Evolutionary conservation across 2,797 vertebrate genomes (phyloP).

Genomic region (Propithecus deckenii): DNA sequence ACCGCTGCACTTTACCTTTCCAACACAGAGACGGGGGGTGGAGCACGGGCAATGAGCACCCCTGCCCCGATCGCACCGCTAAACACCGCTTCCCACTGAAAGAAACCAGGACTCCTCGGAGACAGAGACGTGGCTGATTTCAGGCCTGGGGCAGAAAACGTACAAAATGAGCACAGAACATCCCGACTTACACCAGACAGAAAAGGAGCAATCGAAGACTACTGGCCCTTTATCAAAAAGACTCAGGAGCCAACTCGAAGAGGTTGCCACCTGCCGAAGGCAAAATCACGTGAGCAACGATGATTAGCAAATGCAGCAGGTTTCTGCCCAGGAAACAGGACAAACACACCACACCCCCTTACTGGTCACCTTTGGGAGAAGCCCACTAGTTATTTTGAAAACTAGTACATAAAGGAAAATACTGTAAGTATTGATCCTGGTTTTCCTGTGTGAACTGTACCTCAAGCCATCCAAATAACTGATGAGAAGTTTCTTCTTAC

Average conservation of each 20-base stretch:
- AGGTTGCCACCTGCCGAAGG: background rate
- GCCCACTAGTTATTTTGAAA: background rate
- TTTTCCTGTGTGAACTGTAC: background rate
- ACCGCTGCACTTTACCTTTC: background rate
- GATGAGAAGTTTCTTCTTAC: background rate
- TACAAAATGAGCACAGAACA: background rate
- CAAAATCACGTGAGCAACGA: accelerated
- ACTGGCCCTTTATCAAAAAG: background rate
- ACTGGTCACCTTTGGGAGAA: background rate
- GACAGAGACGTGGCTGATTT: background rate
- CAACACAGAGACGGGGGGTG: background rate
- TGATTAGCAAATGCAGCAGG: background rate
- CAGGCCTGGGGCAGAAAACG: background rate
- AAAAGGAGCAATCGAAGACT: background rate
- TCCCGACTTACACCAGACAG: background rate
- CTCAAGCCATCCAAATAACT: background rate
- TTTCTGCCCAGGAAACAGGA: background rate
- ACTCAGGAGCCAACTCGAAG: background rate
- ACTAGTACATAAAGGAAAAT: background rate
- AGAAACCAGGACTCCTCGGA: background rate
- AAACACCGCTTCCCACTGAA: background rate
- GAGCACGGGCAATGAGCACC: accelerated
- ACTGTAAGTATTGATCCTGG: background rate
- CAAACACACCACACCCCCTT: background rate
- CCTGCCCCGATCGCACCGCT: background rate